Evolutionary conservation across 2,797 vertebrate genomes (phyloP), one percentile per base, ranked within the genome.

Genomic region (Geotrypetes seraphini): DNA sequence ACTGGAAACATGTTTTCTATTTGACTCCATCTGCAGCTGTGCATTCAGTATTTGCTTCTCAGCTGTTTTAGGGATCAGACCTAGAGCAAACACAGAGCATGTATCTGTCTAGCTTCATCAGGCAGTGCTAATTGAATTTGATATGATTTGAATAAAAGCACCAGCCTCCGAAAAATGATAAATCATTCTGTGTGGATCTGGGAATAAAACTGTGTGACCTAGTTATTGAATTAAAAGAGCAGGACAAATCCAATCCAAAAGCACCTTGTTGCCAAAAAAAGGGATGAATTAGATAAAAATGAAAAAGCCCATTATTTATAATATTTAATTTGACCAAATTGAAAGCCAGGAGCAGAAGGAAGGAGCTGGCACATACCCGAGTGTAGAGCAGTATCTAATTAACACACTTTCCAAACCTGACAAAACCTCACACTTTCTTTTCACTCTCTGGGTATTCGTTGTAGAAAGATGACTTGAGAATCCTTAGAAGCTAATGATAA

Each of bases 61-160:
- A n/a, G n/a, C n/a, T n/a, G n/a, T n/a, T n/a, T n/a, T n/a, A n/a
- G n/a, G n/a, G n/a, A n/a, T n/a, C n/a, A n/a, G n/a, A n/a, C n/a
- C n/a, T n/a, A n/a, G n/a, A n/a, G n/a, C n/a, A n/a, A n/a, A n/a
- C n/a, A n/a, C n/a, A n/a, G n/a, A n/a, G n/a, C 21, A 53, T 37
- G 25, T 28, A 28, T 40, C 47, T 14, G 4, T 16, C 22, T 27
- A 18, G 38, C 24, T 37, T 57, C 32, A 35, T 24, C 54, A 40
- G 27, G 54, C 40, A 49, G 31, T 30, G 39, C 25, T 53, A 60
- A 51, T 60, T 37, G 31, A 49, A 12, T 39, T 47, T 50, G 48
- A 27, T 43, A 46, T 53, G n/a, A n/a, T n/a, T n/a, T n/a, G n/a
- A n/a, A n/a, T n/a, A n/a, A n/a, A n/a, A n/a, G n/a, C n/a, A n/a